Evolutionary conservation across 2,888 invertebrate species (phyloP).

Genomic region (Baronia brevicornis): DNA sequence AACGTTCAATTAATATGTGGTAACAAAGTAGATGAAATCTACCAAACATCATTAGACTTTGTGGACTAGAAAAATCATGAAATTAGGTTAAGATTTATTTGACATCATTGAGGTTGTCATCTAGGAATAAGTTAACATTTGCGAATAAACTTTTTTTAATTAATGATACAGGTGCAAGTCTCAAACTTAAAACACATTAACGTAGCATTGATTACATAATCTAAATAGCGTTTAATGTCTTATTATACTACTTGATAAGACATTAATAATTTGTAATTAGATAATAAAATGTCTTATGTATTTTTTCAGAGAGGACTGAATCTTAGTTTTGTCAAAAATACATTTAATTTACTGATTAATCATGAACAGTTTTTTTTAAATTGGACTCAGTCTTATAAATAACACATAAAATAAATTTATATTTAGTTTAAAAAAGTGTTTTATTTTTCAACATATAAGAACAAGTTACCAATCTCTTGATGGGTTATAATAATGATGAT

Average conservation of each 20-base stretch:
- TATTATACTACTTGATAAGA: slow-evolving; percentile 25
- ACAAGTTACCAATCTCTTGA: too few species aligned
- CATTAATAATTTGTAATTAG: slow-evolving; percentile 24
- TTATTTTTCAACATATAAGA: too few species aligned
- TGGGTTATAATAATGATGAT: too few species aligned
- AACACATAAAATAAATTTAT: too few species aligned
- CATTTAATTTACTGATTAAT: slow-evolving; percentile 41
- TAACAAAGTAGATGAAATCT: slow-evolving; percentile 60
- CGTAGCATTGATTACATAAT: slow-evolving; percentile 33
- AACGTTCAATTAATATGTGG: slow-evolving; percentile 18
- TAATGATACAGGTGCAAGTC: slow-evolving; percentile 53
- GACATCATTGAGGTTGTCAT: slow-evolving; percentile 32
- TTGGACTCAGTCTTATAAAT: slow-evolving; percentile 48
- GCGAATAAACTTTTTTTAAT: slow-evolving; percentile 28
- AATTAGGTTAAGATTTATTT: slow-evolving; percentile 47
- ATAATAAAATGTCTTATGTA: slow-evolving; percentile 32
- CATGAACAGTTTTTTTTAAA: slow-evolving; percentile 43
- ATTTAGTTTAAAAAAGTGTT: too few species aligned
- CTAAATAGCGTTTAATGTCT: slow-evolving; percentile 25
- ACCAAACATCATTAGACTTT: slow-evolving; percentile 30
- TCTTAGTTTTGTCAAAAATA: slow-evolving; percentile 44
- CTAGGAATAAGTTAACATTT: slow-evolving; percentile 30
- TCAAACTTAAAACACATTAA: too few species aligned
- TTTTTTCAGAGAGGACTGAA: slow-evolving; percentile 52
- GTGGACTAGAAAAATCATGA: slow-evolving; percentile 41